These are phyloP conservation scores for Ephialtes manifestator DNA, from an alignment of 2,888 invertebrate species.

Conservation along the genomic window DNA sequence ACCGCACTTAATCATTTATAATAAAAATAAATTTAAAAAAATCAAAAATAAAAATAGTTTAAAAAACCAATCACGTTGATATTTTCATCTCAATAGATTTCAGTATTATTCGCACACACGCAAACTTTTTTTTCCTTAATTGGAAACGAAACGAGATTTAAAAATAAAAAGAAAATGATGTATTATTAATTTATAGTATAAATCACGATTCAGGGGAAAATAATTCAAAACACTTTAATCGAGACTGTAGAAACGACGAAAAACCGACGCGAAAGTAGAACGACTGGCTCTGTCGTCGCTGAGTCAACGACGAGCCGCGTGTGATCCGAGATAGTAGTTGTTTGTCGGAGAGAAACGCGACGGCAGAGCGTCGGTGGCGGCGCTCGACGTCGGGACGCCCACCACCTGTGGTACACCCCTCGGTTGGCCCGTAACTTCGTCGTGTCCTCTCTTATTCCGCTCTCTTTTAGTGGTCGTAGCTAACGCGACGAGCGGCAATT, in stretches of 20 bases:
- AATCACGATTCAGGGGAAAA: too few species aligned
- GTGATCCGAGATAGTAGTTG: conserved; percentile 73
- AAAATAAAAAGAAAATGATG: not conserved
- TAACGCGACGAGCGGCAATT: conserved; percentile 29
- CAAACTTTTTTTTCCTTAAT: not conserved
- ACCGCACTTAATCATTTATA: too few species aligned
- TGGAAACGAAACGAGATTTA: not conserved
- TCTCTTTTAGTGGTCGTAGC: conserved; percentile 53
- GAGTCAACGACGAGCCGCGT: conserved; percentile 67
- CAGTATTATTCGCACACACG: not conserved
- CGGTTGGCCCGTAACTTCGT: conserved; percentile 65
- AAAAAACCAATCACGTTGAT: not conserved
- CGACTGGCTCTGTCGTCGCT: conserved; percentile 54
- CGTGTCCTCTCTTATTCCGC: conserved; percentile 47
- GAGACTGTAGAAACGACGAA: not conserved
- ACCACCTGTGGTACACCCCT: conserved; percentile 80
- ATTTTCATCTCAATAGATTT: not conserved
- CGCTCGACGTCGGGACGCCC: conserved; percentile 80
- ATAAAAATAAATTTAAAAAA: not conserved
- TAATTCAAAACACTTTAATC: not conserved
- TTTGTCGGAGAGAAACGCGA: conserved; percentile 73
- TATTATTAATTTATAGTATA: too few species aligned
- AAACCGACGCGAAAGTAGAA: conserved; percentile 62
- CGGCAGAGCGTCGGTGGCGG: conserved; percentile 67
- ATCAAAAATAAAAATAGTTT: not conserved